Percentiles rank a stretch among this genome's conserved stretches.
These are phyloP conservation scores for Benitochromis conjunctus DNA, from an alignment of 2,113 vertebrate genomes.

Conservation along the genomic window DNA sequence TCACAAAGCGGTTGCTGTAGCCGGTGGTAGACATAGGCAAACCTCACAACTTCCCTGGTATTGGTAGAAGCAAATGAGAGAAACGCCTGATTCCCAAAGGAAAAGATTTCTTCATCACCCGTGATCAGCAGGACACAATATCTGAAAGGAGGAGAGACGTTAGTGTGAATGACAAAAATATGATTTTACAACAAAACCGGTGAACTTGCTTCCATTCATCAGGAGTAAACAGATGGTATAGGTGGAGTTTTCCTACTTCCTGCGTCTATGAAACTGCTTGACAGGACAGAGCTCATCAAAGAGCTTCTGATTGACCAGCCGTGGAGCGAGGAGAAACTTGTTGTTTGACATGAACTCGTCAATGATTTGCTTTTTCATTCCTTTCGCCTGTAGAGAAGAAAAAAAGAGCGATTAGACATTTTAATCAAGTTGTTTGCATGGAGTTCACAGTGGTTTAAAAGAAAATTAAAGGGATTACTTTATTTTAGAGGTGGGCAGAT, in stretches of 20 bases:
- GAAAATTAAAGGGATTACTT: neutral
- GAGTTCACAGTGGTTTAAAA: neutral
- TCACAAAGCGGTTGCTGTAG: slow-evolving; percentile 84
- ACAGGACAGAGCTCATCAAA: slow-evolving; percentile 93
- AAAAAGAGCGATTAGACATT: neutral
- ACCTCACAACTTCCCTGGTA: slow-evolving; percentile 83
- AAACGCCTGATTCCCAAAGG: slow-evolving; percentile 79
- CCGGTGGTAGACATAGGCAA: slow-evolving; percentile 81
- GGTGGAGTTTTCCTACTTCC: slow-evolving; percentile 79
- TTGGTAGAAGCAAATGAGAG: slow-evolving; percentile 86
- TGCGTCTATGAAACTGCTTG: slow-evolving; percentile 90
- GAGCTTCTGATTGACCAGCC: slow-evolving; percentile 89
- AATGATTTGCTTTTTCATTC: slow-evolving; percentile 90
- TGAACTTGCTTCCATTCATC: neutral
- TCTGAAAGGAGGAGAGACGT: slow-evolving; percentile 56
- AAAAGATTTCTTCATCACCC: slow-evolving; percentile 73
- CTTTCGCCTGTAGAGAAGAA: slow-evolving; percentile 77
- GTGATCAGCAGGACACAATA: slow-evolving; percentile 89
- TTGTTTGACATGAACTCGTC: slow-evolving; percentile 93
- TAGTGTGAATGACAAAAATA: neutral
- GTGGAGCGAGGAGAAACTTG: slow-evolving; percentile 86
- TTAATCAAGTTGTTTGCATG: neutral
- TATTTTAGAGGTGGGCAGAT: neutral
- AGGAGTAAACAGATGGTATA: neutral
- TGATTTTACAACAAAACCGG: neutral